Base-by-base conservation (phyloP, 2,888 invertebrate genomes). In the Anoplius nigerrimus region DNA sequence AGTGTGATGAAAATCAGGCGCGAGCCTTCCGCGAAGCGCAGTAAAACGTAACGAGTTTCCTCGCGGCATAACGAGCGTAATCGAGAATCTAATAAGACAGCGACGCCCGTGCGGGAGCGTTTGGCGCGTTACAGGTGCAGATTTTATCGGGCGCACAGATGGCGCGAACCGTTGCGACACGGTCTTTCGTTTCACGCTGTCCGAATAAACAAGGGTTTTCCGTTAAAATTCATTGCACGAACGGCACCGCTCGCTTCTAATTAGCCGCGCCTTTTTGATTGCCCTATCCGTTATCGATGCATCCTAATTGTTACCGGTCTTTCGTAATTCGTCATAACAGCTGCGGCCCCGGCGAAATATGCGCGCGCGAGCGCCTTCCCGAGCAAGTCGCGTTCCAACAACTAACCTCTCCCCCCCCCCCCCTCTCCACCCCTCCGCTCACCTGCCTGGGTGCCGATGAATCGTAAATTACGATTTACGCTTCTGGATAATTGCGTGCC, bases 71-170 rank as follows among this genome's bases (percentile, higher is more conserved):
- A 78, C 65, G 70, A 79, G 58, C 67, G 61, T 71, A 77, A 75
- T 77, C 79, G 69, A 22, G 75, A 66, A 77, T 78, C 73, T 73
- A 78, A 76, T 78, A 75, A 78, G 69, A 71, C 69, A 70, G 72
- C 66, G 73, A 66, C 71, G 65, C 59, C 45, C 53, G 62, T 24
- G 59, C 21, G 70, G 68, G 61, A 69, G 68, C 68, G 67, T 69
- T 51, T 34, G 34, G 34, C 64, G 60, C 42, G 72, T 59, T 77
- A 79, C 78, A 75, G 73, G 72, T 72, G 78, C 66, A 74, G 79
- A 79, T 79, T 69, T 72, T 76, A 79, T 79, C 79, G 48, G 69
- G n/a, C 18, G 66, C 57, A 75, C 71, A 76, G 75, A 78, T 77
- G 78, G 73, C 53, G 78, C 69, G 76, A 74, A 72, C 74, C 74